phyloP scores from a whole-genome alignment of 2,888 invertebrate genomes.

The Tipula lateralis region DNA sequence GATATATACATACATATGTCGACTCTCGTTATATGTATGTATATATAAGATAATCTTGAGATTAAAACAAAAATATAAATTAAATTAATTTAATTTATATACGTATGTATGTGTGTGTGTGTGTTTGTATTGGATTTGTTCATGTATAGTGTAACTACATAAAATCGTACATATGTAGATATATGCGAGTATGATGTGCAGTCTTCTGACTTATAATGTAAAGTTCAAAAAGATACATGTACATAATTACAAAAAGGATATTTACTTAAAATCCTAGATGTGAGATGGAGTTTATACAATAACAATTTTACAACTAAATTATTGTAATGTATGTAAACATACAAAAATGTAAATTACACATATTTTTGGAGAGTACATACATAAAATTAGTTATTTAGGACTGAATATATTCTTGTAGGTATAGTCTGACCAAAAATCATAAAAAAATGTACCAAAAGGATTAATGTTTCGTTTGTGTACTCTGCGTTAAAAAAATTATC shows the following conservation, averaged over 20 bases:
- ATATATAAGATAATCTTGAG: neutral
- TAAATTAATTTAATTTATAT: neutral
- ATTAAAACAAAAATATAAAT: neutral
- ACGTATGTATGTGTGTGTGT: too few relatives aligned
- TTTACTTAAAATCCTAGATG: neutral
- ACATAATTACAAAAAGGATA: neutral
- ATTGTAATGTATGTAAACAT: neutral
- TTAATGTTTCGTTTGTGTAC: neutral
- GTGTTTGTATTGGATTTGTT: neutral
- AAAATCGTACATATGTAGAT: neutral
- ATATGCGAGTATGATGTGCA: too few relatives aligned
- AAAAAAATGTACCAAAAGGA: neutral
- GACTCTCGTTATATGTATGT: too few relatives aligned
- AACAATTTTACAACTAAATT: neutral
- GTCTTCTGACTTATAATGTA: neutral
- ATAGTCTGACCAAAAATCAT: neutral
- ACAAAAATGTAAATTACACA: neutral
- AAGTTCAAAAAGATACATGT: neutral
- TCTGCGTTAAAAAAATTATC: neutral
- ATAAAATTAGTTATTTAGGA: neutral
- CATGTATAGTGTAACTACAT: neutral
- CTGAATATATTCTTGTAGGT: neutral
- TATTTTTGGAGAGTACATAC: neutral
- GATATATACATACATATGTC: neutral
- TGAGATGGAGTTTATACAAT: neutral